phyloP scores from a whole-genome alignment of 1,140 invertebrate species.

The Cecropterus lyciades region DNA sequence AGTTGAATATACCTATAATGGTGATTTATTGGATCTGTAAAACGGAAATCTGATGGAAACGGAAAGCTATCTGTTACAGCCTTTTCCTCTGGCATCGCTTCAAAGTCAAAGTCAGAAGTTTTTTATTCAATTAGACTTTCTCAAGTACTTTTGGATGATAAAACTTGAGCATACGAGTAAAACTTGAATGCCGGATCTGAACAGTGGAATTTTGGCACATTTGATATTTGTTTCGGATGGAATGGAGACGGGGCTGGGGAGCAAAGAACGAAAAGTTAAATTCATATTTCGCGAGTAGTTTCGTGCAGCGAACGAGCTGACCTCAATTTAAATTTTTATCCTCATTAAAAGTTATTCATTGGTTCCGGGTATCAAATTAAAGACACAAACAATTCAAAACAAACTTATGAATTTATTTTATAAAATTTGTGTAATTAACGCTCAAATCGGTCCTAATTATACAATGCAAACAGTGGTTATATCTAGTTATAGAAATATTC shows the following conservation, averaged over 20 bases:
- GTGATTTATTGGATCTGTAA: conserved; percentile 9
- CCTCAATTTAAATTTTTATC: conserved; percentile 20
- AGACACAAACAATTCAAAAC: background rate
- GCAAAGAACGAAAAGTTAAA: conserved; percentile 32
- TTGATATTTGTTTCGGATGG: conserved; percentile 32
- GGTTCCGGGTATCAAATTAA: conserved; percentile 11
- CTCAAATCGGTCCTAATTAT: too few species aligned
- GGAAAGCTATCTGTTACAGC: conserved; percentile 20
- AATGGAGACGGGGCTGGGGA: conserved; percentile 2
- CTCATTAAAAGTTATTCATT: conserved; percentile 29
- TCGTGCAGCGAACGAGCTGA: conserved; percentile 1
- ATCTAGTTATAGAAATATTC: too few species aligned
- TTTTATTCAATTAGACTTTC: conserved; percentile 37
- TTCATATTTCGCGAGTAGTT: conserved; percentile 28
- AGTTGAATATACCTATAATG: background rate
- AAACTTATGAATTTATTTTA: background rate
- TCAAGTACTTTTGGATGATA: conserved; percentile 19
- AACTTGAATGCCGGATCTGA: conserved; percentile 25
- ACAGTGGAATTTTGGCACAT: conserved; percentile 35
- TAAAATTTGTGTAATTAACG: too few species aligned
- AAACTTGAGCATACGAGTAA: conserved; percentile 23
- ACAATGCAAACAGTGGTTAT: too few species aligned
- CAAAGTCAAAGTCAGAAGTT: conserved; percentile 28
- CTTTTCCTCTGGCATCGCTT: conserved; percentile 17
- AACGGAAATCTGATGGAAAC: conserved; percentile 6